Percentiles rank a stretch among this genome's conserved stretches.
Conservation (phyloP, 2,797 vertebrate genomes). For the Dryobates pubescens region DNA sequence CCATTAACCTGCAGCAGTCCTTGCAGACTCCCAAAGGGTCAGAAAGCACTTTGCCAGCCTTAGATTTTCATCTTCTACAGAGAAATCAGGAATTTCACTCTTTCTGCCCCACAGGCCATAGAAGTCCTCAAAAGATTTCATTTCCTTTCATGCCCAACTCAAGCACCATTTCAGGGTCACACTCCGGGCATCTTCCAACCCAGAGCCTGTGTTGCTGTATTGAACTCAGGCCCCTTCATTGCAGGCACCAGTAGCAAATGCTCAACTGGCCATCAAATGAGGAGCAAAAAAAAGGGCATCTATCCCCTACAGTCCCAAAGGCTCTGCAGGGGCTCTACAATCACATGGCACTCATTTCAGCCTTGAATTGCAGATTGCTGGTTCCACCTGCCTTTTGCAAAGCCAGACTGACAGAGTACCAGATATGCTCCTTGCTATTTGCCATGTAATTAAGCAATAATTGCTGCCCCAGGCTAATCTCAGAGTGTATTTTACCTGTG, state of each 20-base stretch:
- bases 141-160: not conserved
- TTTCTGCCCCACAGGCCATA: not conserved
- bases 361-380: not conserved
- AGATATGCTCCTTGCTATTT: conserved; percentile 36
- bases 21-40: not conserved
- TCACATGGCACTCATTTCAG: not conserved
- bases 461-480: conserved; percentile 47
- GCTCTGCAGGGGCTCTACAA: not conserved
- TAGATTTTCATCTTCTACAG: not conserved
- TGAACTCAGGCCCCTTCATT: conserved; percentile 15
- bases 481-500: conserved; percentile 29
- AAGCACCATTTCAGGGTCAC: not conserved
- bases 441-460: conserved; percentile 68
- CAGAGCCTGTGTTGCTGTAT: rapidly evolving
- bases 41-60: not conserved
- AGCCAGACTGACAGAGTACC: not conserved
- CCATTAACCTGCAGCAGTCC: not conserved
- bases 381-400: conserved; percentile 5
- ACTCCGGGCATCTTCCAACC: not conserved
- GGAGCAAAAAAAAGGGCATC: not conserved
- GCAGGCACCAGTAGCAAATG: not conserved
- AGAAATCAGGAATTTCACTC: not conserved
- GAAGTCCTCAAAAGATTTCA: not conserved
- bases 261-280: not conserved
- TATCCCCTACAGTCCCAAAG: not conserved